Evolutionary conservation across 2,113 vertebrate genomes (phyloP), one percentile per base, ranked within the genome.

Genomic region (Eolophus roseicapilla): DNA sequence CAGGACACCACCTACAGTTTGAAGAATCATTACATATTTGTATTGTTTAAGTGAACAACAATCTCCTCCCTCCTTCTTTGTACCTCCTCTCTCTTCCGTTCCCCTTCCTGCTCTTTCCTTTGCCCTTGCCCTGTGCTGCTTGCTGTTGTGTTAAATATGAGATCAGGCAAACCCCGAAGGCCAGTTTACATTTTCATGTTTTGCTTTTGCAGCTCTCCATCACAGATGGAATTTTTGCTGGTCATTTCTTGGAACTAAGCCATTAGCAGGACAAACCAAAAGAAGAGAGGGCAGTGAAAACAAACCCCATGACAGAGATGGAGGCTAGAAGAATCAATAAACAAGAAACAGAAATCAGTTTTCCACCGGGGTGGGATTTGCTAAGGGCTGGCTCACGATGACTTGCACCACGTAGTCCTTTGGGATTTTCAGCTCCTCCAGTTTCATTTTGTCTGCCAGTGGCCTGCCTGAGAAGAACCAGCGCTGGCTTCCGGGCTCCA

Each of bases 401-500:
- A 99, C 99, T 98, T 99, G 99, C 59, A 99, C 99, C 69, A 99
- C 99, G 49, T 99, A 99, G 98, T 99, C 99, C 98, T 98, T 99
- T 79, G 99, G 99, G 97, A 99, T 99, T 98, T 99, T 99, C 95
- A 99, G 98, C 91, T 99, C 99, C 92, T 99, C 99, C 97, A 99
- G 97, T 97, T 98, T 99, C 98, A 99, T 99, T 96, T 98, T 99
- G 97, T 99, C 99, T 8, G 99, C 99, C 94, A 99, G 98, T 1
- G 99, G 99, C 88, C 99, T 98, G 68, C 99, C 99, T 3, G 99
- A 99, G 97, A 99, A 99, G 97, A 99, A 99, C 99, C 99, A 99
- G 85, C 99, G 99, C 93, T 99, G 99, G 69, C 98, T 98, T 39
- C 94, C 47, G 0, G 99, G 98, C 17, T 99, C 98, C 78, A 99